Evolutionary conservation across 2,797 vertebrate genomes (phyloP).

Genomic region (Meda fulgida): DNA sequence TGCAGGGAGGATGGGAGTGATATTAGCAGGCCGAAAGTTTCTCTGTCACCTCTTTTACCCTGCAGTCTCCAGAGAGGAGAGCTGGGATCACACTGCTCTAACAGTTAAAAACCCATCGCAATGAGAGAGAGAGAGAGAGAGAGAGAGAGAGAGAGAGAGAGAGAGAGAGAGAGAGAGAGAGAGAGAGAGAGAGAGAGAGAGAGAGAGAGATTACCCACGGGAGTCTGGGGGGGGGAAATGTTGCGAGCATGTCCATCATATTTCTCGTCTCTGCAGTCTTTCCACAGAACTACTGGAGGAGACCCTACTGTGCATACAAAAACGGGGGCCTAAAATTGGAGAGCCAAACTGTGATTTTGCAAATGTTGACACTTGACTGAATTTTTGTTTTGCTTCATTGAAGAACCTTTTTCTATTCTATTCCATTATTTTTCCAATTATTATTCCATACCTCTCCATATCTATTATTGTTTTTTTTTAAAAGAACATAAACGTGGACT

Average conservation of each 20-base stretch:
- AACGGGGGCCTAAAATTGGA: not conserved
- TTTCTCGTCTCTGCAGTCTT: constrained; percentile 13
- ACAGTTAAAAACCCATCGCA: constrained; percentile 48
- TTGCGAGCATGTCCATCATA: constrained; percentile 57
- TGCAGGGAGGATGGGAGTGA: constrained; percentile 26
- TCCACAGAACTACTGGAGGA: not conserved
- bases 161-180: constrained; percentile 32
- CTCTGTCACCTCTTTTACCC: constrained; percentile 49
- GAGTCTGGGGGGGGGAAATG: constrained; percentile 67
- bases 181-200: constrained; percentile 2
- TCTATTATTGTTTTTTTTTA: not conserved
- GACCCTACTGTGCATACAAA: constrained; percentile 9
- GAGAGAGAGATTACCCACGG: constrained; percentile 50
- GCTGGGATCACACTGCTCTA: constrained; percentile 52
- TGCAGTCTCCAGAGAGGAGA: constrained; percentile 42
- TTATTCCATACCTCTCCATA: not conserved
- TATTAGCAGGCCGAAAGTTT: constrained; percentile 52
- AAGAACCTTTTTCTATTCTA: not conserved
- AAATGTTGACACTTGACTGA: not conserved
- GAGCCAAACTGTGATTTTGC: not conserved
- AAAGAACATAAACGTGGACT: not conserved
- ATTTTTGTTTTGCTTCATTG: not conserved
- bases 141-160: constrained; percentile 17
- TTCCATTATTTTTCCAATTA: not conserved
- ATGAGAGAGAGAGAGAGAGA: constrained; percentile 11